Conservation (phyloP, 2,888 invertebrate species). For the Leptarthrus brevirostris region DNA sequence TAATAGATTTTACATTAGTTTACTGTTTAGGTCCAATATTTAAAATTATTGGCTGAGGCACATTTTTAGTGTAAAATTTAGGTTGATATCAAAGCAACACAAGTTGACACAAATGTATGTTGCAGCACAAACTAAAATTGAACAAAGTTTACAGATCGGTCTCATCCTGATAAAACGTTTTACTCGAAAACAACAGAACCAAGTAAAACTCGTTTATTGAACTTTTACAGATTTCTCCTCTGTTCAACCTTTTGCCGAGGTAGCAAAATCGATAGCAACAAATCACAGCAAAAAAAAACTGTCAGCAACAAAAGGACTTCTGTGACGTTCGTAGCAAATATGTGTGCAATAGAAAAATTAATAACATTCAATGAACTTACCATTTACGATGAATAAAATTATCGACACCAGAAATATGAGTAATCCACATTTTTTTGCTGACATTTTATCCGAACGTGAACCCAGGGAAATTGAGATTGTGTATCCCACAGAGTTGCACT, state of each 20-base stretch:
- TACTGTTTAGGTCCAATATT: no score
- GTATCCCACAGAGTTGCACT: slow-evolving; percentile 23
- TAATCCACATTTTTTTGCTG: slow-evolving; percentile 50
- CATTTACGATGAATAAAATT: slow-evolving; percentile 49
- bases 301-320: slow-evolving; percentile 19
- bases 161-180: no score
- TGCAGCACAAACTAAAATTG: no score
- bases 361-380: slow-evolving; percentile 10
- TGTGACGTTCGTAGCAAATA: neutral
- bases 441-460: slow-evolving; percentile 42
- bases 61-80: no score
- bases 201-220: slow-evolving; percentile 20
- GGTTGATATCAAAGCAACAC: no score
- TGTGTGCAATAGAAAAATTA: neutral
- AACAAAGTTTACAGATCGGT: no score
- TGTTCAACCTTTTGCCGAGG: slow-evolving; percentile 44
- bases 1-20: no score
- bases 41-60: no score
- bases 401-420: slow-evolving; percentile 40
- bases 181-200: neutral
- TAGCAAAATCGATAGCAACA: slow-evolving; percentile 44
- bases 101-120: no score
- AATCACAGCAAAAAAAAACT: slow-evolving; percentile 40
- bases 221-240: slow-evolving; percentile 40
- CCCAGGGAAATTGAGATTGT: neutral